Conservation (phyloP, 2,888 invertebrate genomes). For the Pollenia amentaria region DNA sequence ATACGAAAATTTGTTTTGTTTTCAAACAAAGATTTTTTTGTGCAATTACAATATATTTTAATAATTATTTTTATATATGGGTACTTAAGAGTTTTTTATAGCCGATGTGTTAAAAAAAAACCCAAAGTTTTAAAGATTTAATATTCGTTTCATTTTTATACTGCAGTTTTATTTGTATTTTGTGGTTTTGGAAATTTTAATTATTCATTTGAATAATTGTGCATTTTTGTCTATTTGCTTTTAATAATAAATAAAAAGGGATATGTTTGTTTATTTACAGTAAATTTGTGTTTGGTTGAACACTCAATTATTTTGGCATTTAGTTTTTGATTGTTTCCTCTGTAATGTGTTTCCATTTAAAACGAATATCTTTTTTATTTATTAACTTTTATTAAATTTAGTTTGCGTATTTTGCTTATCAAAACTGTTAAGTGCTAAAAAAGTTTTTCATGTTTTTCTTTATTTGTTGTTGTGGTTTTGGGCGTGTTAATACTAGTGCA, state of each 20-base stretch:
- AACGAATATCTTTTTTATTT: conserved; percentile 25
- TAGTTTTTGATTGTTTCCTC: conserved; percentile 59
- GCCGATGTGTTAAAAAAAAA: conserved; percentile 51
- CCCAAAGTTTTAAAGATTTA: conserved; percentile 30
- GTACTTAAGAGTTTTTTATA: conserved; percentile 56
- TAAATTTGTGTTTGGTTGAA: conserved; percentile 31
- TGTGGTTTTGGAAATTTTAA: conserved; percentile 12
- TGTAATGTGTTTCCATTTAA: conserved; percentile 26
- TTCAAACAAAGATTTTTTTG: conserved; percentile 8
- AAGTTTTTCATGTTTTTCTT: conserved; percentile 18
- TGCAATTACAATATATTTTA: conserved; percentile 42
- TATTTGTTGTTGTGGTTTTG: conserved; percentile 18
- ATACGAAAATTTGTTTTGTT: conserved; percentile 2
- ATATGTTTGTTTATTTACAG: conserved; percentile 55
- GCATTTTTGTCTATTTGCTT: conserved; percentile 33
- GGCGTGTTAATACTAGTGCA: conserved; percentile 68
- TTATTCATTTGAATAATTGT: conserved; percentile 21
- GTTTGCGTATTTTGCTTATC: conserved; percentile 13
- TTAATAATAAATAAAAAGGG: conserved; percentile 37
- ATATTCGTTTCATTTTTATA: conserved; percentile 48
- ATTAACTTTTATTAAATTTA: conserved; percentile 8
- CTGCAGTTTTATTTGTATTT: conserved; percentile 24
- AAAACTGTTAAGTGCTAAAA: conserved; percentile 63
- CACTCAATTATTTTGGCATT: conserved; percentile 55
- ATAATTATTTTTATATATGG: conserved; percentile 52